Base-by-base conservation (phyloP, 2,797 vertebrate species). In the Avahi laniger region DNA sequence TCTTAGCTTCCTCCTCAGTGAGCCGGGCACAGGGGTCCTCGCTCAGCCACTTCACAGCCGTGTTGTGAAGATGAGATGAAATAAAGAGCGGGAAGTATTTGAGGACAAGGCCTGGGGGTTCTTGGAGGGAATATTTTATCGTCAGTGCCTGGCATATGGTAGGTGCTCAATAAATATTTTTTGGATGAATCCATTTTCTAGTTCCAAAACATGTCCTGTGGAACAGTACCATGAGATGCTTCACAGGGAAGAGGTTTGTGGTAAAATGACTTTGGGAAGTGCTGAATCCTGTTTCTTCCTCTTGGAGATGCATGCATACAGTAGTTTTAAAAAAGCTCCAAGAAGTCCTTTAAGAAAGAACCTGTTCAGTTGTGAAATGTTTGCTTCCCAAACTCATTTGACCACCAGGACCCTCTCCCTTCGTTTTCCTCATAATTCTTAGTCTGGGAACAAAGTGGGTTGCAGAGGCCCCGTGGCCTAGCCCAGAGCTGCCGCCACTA, bases 161-260 rank as follows among this genome's bases (percentile, higher is more conserved):
- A 18, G 85, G 73, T 89, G 63, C 91, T 92, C 78, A 35, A 28
- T 91, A 82, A 75, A 80, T 89, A 69, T 81, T 86, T 89, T 67
- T 79, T 22, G 83, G 50, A 18, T 72, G 83, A 69, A 43, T 76
- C 86, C 4, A 24, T 73, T 69, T 94, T 70, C 84, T 10, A 65
- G 72, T 83, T 94, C 61, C 18, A 48, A 80, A 81, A 72, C 14
- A 9, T 22, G 70, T 67, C 54, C n/a, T 26, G 24, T 59, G 85
- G 63, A 76, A 54, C 65, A 69, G 80, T 46, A 63, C 80, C 67
- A 30, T 0, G 50, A 38, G 91, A 48, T 26, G 81, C 83, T 69
- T 93, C 57, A 5, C 33, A n/a, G 1, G 73, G 35, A 73, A 38
- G 92, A 85, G 79, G 41, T 41, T 4, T 70, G 73, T 54, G 61